Conservation (phyloP, 2,797 vertebrate genomes). For the Anabacerthia variegaticeps region DNA sequence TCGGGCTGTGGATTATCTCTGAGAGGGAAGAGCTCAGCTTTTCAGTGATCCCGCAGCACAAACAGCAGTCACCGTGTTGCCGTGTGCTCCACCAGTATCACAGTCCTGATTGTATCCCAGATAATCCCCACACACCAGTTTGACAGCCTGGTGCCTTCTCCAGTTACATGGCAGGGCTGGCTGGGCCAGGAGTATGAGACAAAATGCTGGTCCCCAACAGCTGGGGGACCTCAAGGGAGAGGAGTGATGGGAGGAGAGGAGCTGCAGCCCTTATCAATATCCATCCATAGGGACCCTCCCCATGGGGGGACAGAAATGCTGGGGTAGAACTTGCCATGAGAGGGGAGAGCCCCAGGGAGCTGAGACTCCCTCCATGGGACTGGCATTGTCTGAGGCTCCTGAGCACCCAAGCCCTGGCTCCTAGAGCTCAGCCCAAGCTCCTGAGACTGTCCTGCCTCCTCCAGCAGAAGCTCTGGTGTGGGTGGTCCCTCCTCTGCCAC, state of each 20-base stretch:
- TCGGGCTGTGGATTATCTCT: neutral
- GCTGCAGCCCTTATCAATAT: neutral
- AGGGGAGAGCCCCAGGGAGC: neutral
- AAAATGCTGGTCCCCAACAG: neutral
- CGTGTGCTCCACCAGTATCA: neutral
- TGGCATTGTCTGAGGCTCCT: neutral
- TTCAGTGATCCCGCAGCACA: rapidly evolving
- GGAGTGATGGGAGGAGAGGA: neutral
- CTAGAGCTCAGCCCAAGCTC: rapidly evolving
- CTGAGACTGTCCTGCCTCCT: neutral
- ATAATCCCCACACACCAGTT: neutral
- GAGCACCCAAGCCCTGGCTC: neutral
- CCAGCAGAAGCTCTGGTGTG: rapidly evolving
- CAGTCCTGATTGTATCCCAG: neutral
- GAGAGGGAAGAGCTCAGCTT: neutral
- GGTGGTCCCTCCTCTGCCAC: neutral
- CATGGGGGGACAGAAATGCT: rapidly evolving
- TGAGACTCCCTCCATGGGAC: neutral
- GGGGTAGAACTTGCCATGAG: rapidly evolving
- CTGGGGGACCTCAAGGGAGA: neutral
- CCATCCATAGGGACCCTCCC: neutral
- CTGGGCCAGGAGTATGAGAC: neutral
- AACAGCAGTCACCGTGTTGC: neutral
- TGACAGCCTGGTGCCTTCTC: conserved; percentile 19
- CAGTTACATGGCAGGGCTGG: neutral